Evolutionary conservation across 2,113 vertebrate species (phyloP).

Genomic region (Datnioides undecimradiatus): DNA sequence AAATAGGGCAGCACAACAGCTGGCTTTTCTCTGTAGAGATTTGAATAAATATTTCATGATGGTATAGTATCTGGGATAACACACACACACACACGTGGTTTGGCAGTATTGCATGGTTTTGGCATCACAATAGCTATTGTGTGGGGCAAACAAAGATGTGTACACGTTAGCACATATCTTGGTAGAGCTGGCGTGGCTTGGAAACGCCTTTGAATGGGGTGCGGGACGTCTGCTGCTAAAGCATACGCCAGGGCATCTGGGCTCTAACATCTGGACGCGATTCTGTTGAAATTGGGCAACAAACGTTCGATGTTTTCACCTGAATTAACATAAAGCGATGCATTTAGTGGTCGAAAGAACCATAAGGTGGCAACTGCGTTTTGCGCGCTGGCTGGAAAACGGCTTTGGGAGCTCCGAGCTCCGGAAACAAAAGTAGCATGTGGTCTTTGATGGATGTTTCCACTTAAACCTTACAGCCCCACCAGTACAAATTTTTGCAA

Average conservation of each 20-base stretch:
- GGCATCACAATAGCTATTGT: constrained; percentile 49
- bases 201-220: constrained; percentile 23
- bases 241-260: constrained; percentile 64
- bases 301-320: constrained; percentile 61
- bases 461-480: constrained; percentile 26
- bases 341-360: constrained; percentile 58
- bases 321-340: constrained; percentile 64
- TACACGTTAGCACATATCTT: constrained; percentile 38
- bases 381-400: constrained; percentile 21
- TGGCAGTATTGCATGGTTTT: constrained; percentile 47
- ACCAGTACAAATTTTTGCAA: neutral
- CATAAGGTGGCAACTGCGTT: constrained; percentile 36
- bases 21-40: constrained; percentile 52
- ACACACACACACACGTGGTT: constrained; percentile 20
- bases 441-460: constrained; percentile 51
- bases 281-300: constrained; percentile 59
- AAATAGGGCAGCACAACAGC: constrained; percentile 67
- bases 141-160: constrained; percentile 49
- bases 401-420: neutral
- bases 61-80: constrained; percentile 56
- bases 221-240: constrained; percentile 27
- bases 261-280: constrained; percentile 72
- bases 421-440: constrained; percentile 40
- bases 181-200: constrained; percentile 29
- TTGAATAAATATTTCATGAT: constrained; percentile 62